phyloP scores from a whole-genome alignment of 2,888 invertebrate genomes.

The Pristionchus mayeri region DNA sequence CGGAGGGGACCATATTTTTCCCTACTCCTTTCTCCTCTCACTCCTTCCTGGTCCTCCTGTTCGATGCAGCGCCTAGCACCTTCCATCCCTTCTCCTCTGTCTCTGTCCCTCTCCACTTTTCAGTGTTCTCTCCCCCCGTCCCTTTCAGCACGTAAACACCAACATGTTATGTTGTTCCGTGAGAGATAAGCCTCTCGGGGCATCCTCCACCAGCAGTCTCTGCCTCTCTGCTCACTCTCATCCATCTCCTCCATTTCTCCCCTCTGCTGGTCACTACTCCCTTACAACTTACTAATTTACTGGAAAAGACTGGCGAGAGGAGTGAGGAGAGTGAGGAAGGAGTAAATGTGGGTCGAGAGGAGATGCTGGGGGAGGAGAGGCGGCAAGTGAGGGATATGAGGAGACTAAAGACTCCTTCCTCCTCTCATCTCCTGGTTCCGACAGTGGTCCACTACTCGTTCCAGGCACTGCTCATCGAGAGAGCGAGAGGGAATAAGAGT shows the following conservation, averaged over 20 bases:
- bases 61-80: neutral
- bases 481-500: conserved; percentile 28
- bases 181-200: neutral
- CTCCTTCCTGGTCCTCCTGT: neutral
- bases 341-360: conserved; percentile 29
- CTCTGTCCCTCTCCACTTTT: conserved; percentile 26
- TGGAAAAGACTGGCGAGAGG: conserved; percentile 32
- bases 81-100: conserved; percentile 25
- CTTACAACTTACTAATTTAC: conserved; percentile 48
- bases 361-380: neutral
- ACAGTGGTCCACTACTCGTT: neutral
- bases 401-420: conserved; percentile 33
- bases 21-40: neutral
- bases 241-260: neutral
- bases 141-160: conserved; percentile 30
- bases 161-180: conserved; percentile 22
- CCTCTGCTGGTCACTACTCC: neutral
- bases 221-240: neutral
- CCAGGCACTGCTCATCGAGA: conserved; percentile 28
- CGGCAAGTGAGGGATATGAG: neutral
- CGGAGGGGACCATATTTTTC: conserved; percentile 5
- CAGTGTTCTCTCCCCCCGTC: neutral
- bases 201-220: neutral
- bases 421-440: neutral
- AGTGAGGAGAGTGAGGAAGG: conserved; percentile 22